Evolutionary conservation across 1,140 invertebrate genomes (phyloP).

Genomic region (Diorhabda sublineata): DNA sequence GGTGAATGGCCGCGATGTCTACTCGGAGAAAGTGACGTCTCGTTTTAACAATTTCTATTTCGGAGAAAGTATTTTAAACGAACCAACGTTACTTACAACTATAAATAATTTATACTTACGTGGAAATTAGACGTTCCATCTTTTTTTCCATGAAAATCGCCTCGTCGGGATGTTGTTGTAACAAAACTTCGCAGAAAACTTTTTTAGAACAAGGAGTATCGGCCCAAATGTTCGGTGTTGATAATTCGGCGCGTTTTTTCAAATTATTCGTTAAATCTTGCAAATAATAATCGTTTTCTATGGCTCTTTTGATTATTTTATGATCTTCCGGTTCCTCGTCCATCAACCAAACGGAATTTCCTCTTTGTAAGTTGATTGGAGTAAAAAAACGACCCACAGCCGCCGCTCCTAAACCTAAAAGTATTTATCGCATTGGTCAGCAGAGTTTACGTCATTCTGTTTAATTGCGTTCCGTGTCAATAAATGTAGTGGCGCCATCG

Average conservation of each 20-base stretch:
- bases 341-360: slow-evolving; percentile 25
- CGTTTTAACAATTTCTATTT: neutral
- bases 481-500: too few relatives aligned
- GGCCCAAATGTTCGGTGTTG: slow-evolving; percentile 58
- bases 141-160: slow-evolving; percentile 72
- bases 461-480: too few relatives aligned
- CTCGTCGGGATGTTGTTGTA: slow-evolving; percentile 59
- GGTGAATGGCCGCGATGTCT: neutral
- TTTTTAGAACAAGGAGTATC: slow-evolving; percentile 70
- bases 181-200: slow-evolving; percentile 70
- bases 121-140: slow-evolving; percentile 62
- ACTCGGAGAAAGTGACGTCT: too few relatives aligned
- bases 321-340: slow-evolving; percentile 28
- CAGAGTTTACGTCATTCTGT: too few relatives aligned
- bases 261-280: slow-evolving; percentile 44
- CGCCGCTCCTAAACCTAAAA: slow-evolving; percentile 68
- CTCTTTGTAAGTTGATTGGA: slow-evolving; percentile 46
- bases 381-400: slow-evolving; percentile 70
- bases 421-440: too few relatives aligned
- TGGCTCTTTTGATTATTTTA: slow-evolving; percentile 49
- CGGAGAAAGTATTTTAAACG: neutral
- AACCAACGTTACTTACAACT: neutral
- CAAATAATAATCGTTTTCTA: slow-evolving; percentile 45
- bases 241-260: slow-evolving; percentile 52
- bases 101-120: slow-evolving; percentile 55